These are phyloP conservation scores for Benthosema pterotum DNA, from an alignment of 2,797 vertebrate genomes.

Conservation along the genomic window DNA sequence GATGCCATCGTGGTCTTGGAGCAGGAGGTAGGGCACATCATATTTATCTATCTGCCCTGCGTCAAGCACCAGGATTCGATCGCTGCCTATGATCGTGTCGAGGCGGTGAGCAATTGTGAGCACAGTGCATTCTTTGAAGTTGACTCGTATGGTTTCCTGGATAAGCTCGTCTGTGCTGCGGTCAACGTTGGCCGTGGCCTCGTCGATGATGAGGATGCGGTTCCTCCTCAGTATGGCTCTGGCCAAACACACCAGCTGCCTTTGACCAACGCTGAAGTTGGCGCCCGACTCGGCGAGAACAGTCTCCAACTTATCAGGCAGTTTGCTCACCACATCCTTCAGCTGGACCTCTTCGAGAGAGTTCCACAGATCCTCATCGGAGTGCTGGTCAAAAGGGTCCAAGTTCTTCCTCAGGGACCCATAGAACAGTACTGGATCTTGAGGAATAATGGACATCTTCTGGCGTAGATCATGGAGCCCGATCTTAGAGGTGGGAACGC, in stretches of 20 bases:
- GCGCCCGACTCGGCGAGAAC: constrained; percentile 93
- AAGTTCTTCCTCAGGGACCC: constrained; percentile 94
- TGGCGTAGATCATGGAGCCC: constrained; percentile 91
- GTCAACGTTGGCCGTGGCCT: constrained; percentile 84
- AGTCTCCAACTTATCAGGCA: constrained; percentile 89
- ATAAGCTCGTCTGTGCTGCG: constrained; percentile 65
- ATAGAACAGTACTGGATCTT: constrained; percentile 93
- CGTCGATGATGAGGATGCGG: constrained; percentile 93
- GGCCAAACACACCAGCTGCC: constrained; percentile 94
- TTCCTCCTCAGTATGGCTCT: constrained; percentile 94
- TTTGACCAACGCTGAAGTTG: constrained; percentile 96
- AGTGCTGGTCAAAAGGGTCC: constrained; percentile 90
- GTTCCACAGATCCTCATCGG: constrained; percentile 90
- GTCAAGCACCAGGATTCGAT: constrained; percentile 81
- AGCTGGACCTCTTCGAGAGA: constrained; percentile 92
- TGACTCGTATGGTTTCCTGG: constrained; percentile 82
- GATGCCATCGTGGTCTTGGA: constrained; percentile 84
- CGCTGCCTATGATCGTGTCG: constrained; percentile 89
- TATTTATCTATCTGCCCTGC: constrained; percentile 84
- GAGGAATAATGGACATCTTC: constrained; percentile 96
- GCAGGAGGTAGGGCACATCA: constrained; percentile 83
- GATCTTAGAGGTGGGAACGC: constrained; percentile 87
- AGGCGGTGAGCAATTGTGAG: constrained; percentile 89
- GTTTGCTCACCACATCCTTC: constrained; percentile 88
- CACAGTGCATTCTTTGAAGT: constrained; percentile 88